Conservation (phyloP, 2,888 invertebrate species). For the Drosophila merina region DNA sequence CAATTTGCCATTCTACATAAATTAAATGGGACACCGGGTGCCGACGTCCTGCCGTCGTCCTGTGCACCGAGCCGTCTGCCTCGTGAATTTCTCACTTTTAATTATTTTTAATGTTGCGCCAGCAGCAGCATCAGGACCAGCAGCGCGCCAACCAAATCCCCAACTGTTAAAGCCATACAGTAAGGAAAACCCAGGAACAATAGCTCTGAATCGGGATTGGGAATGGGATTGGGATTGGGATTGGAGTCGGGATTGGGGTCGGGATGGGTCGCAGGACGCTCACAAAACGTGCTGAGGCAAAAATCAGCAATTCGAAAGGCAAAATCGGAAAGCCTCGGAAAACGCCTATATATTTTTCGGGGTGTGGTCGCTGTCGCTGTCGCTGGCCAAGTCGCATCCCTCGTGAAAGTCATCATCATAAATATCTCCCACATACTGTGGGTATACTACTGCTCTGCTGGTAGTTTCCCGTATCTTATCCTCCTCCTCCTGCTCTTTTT, state of each 20-base stretch:
- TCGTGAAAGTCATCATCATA: slow-evolving; percentile 39
- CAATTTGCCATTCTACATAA: slow-evolving; percentile 42
- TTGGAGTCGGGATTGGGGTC: no score
- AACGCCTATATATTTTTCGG: slow-evolving; percentile 3
- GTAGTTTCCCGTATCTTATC: slow-evolving; percentile 27
- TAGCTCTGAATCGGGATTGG: no score
- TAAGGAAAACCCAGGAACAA: no score
- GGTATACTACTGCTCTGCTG: slow-evolving; percentile 22
- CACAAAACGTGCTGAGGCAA: slow-evolving; percentile 6
- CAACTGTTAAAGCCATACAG: slow-evolving; percentile 2
- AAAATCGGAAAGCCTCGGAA: slow-evolving; percentile 10
- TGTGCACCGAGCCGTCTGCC: slow-evolving; percentile 2
- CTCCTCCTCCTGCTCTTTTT: background rate
- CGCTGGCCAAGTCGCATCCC: no score
- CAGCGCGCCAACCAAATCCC: background rate
- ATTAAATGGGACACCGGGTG: slow-evolving; percentile 45
- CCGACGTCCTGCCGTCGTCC: background rate
- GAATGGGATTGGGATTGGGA: background rate
- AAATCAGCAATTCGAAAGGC: slow-evolving; percentile 21
- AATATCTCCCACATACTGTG: slow-evolving; percentile 43
- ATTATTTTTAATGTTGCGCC: slow-evolving; percentile 45
- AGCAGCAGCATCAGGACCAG: slow-evolving; percentile 1
- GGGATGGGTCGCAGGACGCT: slow-evolving; percentile 6
- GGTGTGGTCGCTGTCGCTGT: slow-evolving; percentile 17
- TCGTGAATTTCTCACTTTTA: slow-evolving; percentile 47